Conservation (phyloP, 2,888 invertebrate species). For the Zele albiditarsus region DNA sequence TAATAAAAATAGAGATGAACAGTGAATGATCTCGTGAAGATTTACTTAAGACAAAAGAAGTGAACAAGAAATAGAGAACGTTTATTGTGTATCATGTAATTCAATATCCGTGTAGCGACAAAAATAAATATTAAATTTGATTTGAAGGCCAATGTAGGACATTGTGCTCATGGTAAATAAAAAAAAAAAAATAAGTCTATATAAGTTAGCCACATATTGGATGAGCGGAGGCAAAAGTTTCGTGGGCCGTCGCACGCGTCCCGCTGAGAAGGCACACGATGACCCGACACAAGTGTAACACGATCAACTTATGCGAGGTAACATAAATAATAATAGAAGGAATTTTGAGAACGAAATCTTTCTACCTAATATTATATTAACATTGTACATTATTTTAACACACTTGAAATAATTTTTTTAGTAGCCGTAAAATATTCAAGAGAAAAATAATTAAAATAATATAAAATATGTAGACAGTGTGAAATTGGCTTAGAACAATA, state of each 20-base stretch:
- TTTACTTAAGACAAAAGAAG: conserved; percentile 2
- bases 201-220: not conserved
- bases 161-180: conserved; percentile 33
- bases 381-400: not conserved
- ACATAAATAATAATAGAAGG: not conserved
- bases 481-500: conserved; percentile 6
- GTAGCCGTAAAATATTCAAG: not conserved
- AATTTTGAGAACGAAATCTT: not conserved
- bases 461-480: not conserved
- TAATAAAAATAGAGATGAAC: conserved; percentile 4
- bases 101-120: conserved; percentile 42
- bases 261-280: conserved; percentile 15
- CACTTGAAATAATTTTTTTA: not conserved
- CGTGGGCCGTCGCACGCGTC: conserved; percentile 45
- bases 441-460: not conserved
- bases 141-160: conserved; percentile 48
- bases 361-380: not conserved
- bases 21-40: conserved; percentile 26
- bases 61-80: not conserved
- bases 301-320: conserved; percentile 36
- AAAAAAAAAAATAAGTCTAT: not conserved
- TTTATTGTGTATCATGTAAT: conserved; percentile 41
- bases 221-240: conserved; percentile 11
- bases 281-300: conserved; percentile 41
- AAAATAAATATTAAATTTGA: conserved; percentile 23